These are phyloP conservation scores for Oegoconia quadripuncta DNA, from an alignment of 2,888 invertebrate genomes.

Conservation along the genomic window DNA sequence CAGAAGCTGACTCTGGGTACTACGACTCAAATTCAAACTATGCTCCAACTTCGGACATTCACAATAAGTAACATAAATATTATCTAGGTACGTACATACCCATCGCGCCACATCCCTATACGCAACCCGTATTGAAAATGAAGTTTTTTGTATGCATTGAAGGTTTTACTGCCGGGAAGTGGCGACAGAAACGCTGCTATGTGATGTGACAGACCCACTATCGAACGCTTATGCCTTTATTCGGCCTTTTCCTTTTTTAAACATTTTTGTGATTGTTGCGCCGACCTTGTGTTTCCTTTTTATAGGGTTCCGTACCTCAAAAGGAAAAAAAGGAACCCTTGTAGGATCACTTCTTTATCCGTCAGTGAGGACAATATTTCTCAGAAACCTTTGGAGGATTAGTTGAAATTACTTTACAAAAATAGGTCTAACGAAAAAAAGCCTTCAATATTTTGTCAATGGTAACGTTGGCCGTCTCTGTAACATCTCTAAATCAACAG, in stretches of 20 bases:
- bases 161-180: constrained; percentile 41
- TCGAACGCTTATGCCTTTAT: constrained; percentile 23
- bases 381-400: too few species aligned
- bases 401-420: too few species aligned
- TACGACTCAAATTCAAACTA: not conserved
- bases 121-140: constrained; percentile 39
- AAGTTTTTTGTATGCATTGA: constrained; percentile 61
- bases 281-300: not conserved
- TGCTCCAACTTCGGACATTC: not conserved
- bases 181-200: constrained; percentile 27
- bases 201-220: constrained; percentile 21
- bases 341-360: too few species aligned
- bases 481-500: too few species aligned
- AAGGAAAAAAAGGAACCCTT: too few species aligned
- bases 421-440: too few species aligned
- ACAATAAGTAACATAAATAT: not conserved
- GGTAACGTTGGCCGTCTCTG: too few species aligned
- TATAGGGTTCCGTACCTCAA: not conserved
- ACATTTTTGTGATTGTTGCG: not conserved
- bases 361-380: too few species aligned
- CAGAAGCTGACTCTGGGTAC: too few species aligned
- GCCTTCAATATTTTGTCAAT: too few species aligned
- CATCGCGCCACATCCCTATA: constrained; percentile 1
- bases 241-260: constrained; percentile 8
- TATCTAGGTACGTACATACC: not conserved